Conservation (phyloP, 2,113 vertebrate genomes). For the Nothoprocta perdicaria region DNA sequence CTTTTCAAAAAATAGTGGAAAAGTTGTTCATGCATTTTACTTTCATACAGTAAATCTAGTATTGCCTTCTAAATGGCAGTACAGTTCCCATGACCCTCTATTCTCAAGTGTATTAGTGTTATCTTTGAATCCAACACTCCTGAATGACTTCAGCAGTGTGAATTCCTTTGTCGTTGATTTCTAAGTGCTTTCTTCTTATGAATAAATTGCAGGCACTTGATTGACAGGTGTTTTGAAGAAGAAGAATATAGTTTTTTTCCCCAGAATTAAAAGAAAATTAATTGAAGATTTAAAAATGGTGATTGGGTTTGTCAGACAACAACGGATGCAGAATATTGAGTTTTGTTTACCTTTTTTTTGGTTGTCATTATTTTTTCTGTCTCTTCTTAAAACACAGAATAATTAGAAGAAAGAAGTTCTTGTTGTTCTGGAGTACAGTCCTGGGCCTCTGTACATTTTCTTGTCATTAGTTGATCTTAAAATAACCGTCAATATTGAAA, state of each 20-base stretch:
- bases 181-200: not conserved
- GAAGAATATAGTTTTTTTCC: not conserved
- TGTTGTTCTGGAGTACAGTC: not conserved
- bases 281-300: not conserved
- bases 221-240: not conserved
- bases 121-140: not conserved
- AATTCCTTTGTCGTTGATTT: not conserved
- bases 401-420: not conserved
- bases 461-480: not conserved
- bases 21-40: not conserved
- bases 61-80: not conserved
- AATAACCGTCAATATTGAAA: not conserved
- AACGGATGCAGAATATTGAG: not conserved
- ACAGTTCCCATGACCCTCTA: not conserved
- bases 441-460: not conserved
- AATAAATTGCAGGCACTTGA: not conserved
- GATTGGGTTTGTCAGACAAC: not conserved
- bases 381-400: not conserved
- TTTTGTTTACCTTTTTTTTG: not conserved
- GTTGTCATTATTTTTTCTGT: not conserved
- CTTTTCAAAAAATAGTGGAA: not conserved
- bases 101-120: accelerated
- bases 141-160: not conserved
- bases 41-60: not conserved
- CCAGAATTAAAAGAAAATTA: not conserved